Percentiles rank a stretch among this genome's conserved stretches.
These are phyloP conservation scores for Dendrolimus pini DNA, from an alignment of 2,888 invertebrate genomes.

Conservation along the genomic window DNA sequence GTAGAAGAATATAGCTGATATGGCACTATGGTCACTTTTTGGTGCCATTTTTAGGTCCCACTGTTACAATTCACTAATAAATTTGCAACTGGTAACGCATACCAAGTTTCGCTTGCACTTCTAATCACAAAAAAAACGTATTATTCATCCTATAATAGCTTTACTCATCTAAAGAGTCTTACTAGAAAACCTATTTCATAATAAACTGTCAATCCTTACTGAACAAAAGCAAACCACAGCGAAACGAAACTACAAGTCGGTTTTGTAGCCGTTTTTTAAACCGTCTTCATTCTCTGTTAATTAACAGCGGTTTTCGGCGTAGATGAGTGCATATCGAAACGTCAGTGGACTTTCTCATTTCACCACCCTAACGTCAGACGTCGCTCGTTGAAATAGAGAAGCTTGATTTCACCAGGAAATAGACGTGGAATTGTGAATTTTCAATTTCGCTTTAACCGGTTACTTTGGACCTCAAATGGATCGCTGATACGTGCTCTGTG, in stretches of 20 bases:
- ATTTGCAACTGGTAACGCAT: too few relatives aligned
- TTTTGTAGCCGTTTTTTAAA: too few relatives aligned
- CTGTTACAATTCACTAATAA: too few relatives aligned
- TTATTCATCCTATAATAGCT: too few relatives aligned
- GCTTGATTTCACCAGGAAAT: constrained; percentile 65
- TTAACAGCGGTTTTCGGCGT: constrained; percentile 23
- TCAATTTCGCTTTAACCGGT: constrained; percentile 54
- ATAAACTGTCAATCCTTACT: neutral
- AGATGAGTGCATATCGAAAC: constrained; percentile 73
- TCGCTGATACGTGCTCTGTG: constrained; percentile 21
- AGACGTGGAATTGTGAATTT: constrained; percentile 63
- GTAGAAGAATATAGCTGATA: too few relatives aligned
- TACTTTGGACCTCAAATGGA: constrained; percentile 45
- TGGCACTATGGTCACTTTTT: too few relatives aligned
- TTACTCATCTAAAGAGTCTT: too few relatives aligned
- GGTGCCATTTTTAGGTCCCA: too few relatives aligned
- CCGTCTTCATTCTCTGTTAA: constrained; percentile 6
- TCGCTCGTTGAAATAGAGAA: constrained; percentile 60
- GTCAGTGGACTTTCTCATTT: constrained; percentile 35
- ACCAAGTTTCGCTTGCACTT: too few relatives aligned
- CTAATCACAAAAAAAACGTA: too few relatives aligned
- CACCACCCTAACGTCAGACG: constrained; percentile 23
- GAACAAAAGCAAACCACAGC: neutral
- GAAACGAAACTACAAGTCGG: neutral
- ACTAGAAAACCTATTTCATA: neutral